Evolutionary conservation across 2,888 invertebrate species (phyloP), one percentile per base, ranked within the genome.

Genomic region (Phragmatobia fuliginosa): DNA sequence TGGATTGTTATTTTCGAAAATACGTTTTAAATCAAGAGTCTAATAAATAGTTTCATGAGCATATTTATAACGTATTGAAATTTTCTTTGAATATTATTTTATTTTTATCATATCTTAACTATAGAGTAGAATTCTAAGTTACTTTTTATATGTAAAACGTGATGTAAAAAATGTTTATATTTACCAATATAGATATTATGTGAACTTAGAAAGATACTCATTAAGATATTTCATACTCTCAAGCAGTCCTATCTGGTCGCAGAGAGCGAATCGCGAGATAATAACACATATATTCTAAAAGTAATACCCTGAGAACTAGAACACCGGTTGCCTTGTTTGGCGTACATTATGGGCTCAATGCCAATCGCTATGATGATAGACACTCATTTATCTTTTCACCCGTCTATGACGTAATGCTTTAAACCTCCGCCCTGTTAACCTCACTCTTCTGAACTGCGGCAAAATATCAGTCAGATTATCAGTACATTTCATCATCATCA

Each of bases 231-330:
- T 21, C 6, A 41, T 62, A 41, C 41, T 16, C 31, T 4, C 25
- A 14, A 33, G n/a, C 25, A 45, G n/a, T 58, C 41, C 58, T 63
- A 62, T 25, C 21, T 41, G 41, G 25, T 18, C 38, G 69, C 33
- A 52, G 66, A 78, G 49, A 66, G 59, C 52, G 67, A 67, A 62
- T 72, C 41, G 67, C 38, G 33, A 67, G 45, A 70, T 71, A 70
- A 41, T 73, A 78, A 71, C 69, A 70, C 67, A 36, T 52, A 36
- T 61, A 78, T 70, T 76, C 63, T 52, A 69, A 80, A 70, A 62
- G 72, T 72, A 76, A 73, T 71, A 33, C 67, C 60, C 58, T 80
- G 79, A 69, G 79, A 80, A 81, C 70, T 73, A 66, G 79, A 71
- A 81, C 81, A 36, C 69, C 74, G 75, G 69, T 71, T 81, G 77